These are phyloP conservation scores for Drosophila austrosaltans DNA, from an alignment of 2,888 invertebrate genomes.

Conservation along the genomic window DNA sequence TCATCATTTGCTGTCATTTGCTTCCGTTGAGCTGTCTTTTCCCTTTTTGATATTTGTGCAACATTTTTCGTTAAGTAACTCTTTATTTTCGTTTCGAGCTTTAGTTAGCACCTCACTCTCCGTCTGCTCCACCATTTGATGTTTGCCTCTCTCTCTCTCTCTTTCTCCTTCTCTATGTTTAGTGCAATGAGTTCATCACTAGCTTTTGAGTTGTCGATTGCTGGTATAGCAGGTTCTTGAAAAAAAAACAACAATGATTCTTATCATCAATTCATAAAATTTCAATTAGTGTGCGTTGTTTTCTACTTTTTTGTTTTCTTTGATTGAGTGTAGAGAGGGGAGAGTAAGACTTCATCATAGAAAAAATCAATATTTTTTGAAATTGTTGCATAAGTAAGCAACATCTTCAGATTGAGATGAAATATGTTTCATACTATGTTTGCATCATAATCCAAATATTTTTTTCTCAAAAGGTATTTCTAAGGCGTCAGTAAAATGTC, in stretches of 20 bases:
- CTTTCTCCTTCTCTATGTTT: background rate
- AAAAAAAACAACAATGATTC: slow-evolving; percentile 48
- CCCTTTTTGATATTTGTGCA: slow-evolving; percentile 39
- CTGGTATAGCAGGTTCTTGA: slow-evolving; percentile 41
- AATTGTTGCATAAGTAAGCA: too few species aligned
- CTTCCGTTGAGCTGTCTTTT: slow-evolving; percentile 14
- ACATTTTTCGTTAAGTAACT: slow-evolving; percentile 33
- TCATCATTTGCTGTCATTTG: slow-evolving; percentile 14
- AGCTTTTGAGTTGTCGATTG: slow-evolving; percentile 34
- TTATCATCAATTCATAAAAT: slow-evolving; percentile 65
- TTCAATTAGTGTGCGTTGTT: slow-evolving; percentile 63
- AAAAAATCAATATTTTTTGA: background rate
- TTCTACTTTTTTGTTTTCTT: slow-evolving; percentile 9
- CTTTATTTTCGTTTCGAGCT: slow-evolving; percentile 17
- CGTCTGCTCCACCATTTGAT: background rate
- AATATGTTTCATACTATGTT: too few species aligned
- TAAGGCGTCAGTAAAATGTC: too few species aligned
- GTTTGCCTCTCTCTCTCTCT: background rate
- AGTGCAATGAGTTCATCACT: slow-evolving; percentile 70
- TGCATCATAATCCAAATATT: too few species aligned
- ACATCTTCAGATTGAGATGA: too few species aligned
- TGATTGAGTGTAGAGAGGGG: background rate
- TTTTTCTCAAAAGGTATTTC: too few species aligned
- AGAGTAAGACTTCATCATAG: background rate
- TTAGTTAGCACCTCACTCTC: slow-evolving; percentile 54